Evolutionary conservation across 2,797 vertebrate species (phyloP), one percentile per base, ranked within the genome.

Genomic region (Paramormyrops hopkinsi): DNA sequence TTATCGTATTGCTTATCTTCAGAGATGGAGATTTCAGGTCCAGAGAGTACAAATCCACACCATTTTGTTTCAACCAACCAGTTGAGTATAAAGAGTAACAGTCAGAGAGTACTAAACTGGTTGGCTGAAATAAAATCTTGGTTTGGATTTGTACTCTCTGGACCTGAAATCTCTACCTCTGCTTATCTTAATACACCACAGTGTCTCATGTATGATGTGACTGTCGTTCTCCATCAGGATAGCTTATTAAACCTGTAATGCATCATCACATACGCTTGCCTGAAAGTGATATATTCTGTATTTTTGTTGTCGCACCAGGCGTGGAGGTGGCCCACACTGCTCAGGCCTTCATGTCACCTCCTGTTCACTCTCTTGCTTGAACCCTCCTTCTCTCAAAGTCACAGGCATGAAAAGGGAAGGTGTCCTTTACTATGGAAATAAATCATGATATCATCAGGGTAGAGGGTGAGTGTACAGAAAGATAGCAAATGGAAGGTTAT

Each of bases 391-490:
- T n/a, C 79, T 48, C 41, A 83, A 83, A 44, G 79, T 83, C 46
- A 48, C 37, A 48, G 79, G 48, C 46, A 50, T 83, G 79, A 83
- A 83, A 83, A 83, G 65, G 65, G 65, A 73, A 73, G 65, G 44
- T 83, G 37, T 83, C 79, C 79, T 83, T 83, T 83, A 83, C 79
- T 83, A 44, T 83, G 46, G 79, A 83, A 83, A 83, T 83, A 83
- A 83, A 83, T 22, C 79, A 48, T 83, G 79, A 83, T 83, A 50
- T 83, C 65, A 73, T 73, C 79, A 83, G 41, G 46, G 37, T 83
- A 48, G 79, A 48, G n/a, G n/a, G 46, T 12, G 46, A 83, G 41
- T 50, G 46, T 17, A 83, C 79, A 48, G 79, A 83, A 46, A 83
- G 46, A 83, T 44, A 83, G 82, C 9, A 22, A 48, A 50, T 19